Base-by-base conservation (phyloP, 1,140 invertebrate genomes). In the Vanessa tameamea region DNA sequence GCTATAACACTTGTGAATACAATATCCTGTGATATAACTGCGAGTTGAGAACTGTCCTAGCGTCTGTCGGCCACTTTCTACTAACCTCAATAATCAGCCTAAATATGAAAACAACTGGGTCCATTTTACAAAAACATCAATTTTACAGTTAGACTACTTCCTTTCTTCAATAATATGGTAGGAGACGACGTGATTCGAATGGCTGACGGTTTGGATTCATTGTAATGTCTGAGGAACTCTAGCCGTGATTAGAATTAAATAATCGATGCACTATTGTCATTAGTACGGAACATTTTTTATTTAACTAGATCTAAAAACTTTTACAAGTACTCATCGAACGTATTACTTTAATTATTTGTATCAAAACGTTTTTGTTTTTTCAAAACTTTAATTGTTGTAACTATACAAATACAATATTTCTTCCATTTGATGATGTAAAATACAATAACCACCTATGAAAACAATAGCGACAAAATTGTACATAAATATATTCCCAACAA, bases 111-210 rank as follows among this genome's bases (percentile, higher is more conserved):
- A 64, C 59, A 61, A 68, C 75, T 80, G 78, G 71, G 81, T 77
- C 43, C 70, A 75, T 48, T 78, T 81, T 78, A 75, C 76, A 61
- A 78, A 76, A 83, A 79, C 75, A 69, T 68, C 47, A 51, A 7
- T 26, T 73, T 71, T 72, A 83, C 82, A 78, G 82, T 81, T 81
- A 83, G 55, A 66, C 51, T 23, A 75, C 78, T 81, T 83, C 82
- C 82, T 80, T 55, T 57, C 69, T 67, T 59, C 65, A 55, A 64
- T 75, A 71, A 64, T 75, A 78, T 76, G 73, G 77, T 51, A 59
- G 37, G 37, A 43, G 66, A 59, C 43, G 14, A 77, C 78, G 78
- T 79, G 78, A 57, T 13, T 20, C 1, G 75, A 77, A 72, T 75
- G 50, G 16, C 14, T 23, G 16, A 15, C 57, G 48, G 20, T 76